Base-by-base conservation (phyloP, 2,888 invertebrate genomes). In the Drosophila trichaetosa region DNA sequence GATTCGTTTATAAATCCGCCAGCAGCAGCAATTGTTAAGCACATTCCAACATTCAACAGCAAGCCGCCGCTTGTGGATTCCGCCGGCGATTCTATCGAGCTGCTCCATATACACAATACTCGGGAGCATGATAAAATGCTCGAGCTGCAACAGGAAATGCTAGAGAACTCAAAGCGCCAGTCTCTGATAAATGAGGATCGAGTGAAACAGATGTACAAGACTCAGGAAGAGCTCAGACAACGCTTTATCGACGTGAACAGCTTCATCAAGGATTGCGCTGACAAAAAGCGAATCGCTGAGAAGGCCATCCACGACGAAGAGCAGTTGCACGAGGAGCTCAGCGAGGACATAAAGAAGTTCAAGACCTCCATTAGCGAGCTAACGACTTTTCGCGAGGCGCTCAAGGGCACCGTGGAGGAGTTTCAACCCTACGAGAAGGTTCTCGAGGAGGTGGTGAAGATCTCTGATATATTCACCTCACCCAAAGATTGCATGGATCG, bases 401-500 rank as follows among this genome's bases (percentile, higher is more conserved):
- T 93, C n/a, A 82, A 85, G 34, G 71, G 76, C 38, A 91, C 92
- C 11, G 91, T 93, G 0, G 73, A 91, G 27, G 90, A 93, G 60
- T 87, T 92, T 49, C 90, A 92, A 56, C 91, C 92, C 0, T 93
- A 93, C 69, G 93, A 93, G 65, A 79, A 76, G 36, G 91, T 93
- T 0, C 83, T 93, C n/a, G 71, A 93, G 21, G 91, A 93, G 33
- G 93, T 93, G 8, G 92, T 93, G 0, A 73, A 83, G 10, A 76
- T 90, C 27, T 90, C 90, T 0, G 91, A 91, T 59, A 88, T 91
- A 29, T 92, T 91, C 54, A 89, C 80, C 10, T 92, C 93, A 0
- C 89, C 92, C 2, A 92, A 93, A 54, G 93, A 93, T 70, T 92
- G 93, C 69, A 93, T 92, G 81, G 91, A 91, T 71, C 90, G 92